These are phyloP conservation scores for Cassiopea xamachana DNA, from an alignment of 30 jellyfish, hydroid and myxozoan species.

Conservation along the genomic window DNA sequence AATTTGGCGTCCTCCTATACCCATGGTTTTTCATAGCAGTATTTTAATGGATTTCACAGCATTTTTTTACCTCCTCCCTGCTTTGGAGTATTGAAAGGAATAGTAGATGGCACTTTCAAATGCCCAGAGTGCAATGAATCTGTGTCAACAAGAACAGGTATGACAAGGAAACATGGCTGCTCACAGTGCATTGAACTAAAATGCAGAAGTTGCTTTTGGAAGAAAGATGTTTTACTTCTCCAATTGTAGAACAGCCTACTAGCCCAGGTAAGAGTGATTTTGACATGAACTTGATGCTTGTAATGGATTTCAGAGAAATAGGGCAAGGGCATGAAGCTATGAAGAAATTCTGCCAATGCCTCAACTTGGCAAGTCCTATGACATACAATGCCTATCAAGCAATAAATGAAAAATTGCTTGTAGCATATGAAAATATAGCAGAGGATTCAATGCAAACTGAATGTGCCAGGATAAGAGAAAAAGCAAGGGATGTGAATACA, in stretches of 20 bases:
- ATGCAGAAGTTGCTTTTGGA: conserved; percentile 4
- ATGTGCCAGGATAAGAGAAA: conserved; percentile 1
- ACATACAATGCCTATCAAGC: conserved; percentile 22
- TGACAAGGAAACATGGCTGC: background rate
- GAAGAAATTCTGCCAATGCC: conserved; percentile 24
- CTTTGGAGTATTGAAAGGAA: background rate
- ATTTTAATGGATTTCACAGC: no score
- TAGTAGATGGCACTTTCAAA: background rate
- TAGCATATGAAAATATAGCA: background rate
- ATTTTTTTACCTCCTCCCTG: no score
- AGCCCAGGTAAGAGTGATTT: conserved; percentile 15
- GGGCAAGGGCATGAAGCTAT: conserved; percentile 63
- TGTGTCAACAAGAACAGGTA: background rate
- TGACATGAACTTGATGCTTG: conserved; percentile 21
- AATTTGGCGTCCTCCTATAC: no score
- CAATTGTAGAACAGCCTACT: conserved; percentile 18
- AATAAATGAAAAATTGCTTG: background rate
- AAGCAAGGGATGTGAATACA: conserved; percentile 13
- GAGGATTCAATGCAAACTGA: background rate
- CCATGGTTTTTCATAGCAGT: no score
- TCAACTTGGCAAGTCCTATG: conserved; percentile 64
- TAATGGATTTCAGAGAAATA: conserved; percentile 56
- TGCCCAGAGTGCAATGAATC: conserved; percentile 4
- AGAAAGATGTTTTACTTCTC: conserved; percentile 12
- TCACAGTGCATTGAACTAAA: background rate